Percentiles rank a stretch among this genome's conserved stretches.
Evolutionary conservation across 2,113 vertebrate genomes (phyloP).

Genomic region (Ovis aries): DNA sequence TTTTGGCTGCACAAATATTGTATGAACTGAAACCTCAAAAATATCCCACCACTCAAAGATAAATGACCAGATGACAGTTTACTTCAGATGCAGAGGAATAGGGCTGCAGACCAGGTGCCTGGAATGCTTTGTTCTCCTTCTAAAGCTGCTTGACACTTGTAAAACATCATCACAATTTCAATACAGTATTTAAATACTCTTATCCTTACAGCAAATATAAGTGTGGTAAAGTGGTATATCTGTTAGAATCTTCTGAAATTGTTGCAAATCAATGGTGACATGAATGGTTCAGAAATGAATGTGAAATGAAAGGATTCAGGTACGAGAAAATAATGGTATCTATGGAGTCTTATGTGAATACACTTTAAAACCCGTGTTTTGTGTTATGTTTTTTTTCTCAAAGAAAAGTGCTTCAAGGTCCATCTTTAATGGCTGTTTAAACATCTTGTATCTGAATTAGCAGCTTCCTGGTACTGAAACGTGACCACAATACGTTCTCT

Average conservation of each 20-base stretch:
- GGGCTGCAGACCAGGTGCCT: background rate
- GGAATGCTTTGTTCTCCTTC: background rate
- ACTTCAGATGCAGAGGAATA: background rate
- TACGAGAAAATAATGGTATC: background rate
- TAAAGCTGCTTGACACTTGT: background rate
- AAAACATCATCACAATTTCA: background rate
- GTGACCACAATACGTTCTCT: background rate
- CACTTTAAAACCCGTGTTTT: slow-evolving; percentile 31
- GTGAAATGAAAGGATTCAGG: slow-evolving; percentile 14
- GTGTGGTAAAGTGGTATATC: background rate
- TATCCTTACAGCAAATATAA: background rate
- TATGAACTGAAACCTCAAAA: background rate
- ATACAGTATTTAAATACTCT: background rate
- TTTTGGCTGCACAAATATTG: background rate
- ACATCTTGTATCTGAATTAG: slow-evolving; percentile 41
- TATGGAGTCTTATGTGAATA: background rate
- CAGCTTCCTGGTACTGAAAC: background rate
- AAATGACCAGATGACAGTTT: background rate
- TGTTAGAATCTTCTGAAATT: background rate
- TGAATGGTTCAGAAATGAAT: slow-evolving; percentile 6
- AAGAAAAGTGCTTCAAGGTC: slow-evolving; percentile 43
- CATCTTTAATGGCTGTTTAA: slow-evolving; percentile 56
- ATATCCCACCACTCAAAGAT: background rate
- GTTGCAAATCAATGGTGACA: slow-evolving; percentile 13
- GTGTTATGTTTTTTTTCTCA: slow-evolving; percentile 52